Conservation (phyloP, 1,140 invertebrate genomes). For the Solen grandis region DNA sequence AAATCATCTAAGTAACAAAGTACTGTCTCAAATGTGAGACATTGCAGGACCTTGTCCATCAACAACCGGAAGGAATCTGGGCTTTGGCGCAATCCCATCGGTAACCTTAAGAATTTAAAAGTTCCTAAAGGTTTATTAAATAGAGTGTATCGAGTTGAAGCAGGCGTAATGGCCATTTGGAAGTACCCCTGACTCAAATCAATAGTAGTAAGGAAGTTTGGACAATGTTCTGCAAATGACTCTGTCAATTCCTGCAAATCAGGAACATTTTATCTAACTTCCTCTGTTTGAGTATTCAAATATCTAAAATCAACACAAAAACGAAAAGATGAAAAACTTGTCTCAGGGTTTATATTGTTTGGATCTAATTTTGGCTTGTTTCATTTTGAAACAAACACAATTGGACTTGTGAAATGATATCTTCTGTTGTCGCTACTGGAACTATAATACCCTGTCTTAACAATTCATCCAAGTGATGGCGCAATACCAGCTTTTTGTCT, state of each 20-base stretch:
- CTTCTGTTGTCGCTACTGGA: too few relatives aligned
- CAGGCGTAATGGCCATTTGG: constrained; percentile 28
- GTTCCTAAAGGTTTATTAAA: constrained; percentile 58
- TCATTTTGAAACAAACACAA: constrained; percentile 47
- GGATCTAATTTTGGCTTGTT: constrained; percentile 43
- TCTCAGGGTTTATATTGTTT: constrained; percentile 8
- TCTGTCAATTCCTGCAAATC: constrained; percentile 55
- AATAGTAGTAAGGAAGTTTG: constrained; percentile 14
- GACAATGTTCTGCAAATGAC: constrained; percentile 38
- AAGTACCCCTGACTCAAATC: constrained; percentile 55
- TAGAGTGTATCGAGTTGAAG: constrained; percentile 27
- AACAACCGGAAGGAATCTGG: too few relatives aligned
- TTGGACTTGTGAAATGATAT: constrained; percentile 47
- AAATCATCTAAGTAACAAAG: too few relatives aligned
- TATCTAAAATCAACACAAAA: constrained; percentile 43
- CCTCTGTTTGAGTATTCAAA: constrained; percentile 39
- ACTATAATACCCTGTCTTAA: constrained; percentile 6
- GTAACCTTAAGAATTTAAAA: constrained; percentile 49
- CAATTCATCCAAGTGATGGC: constrained; percentile 42
- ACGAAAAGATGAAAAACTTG: constrained; percentile 24
- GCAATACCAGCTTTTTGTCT: constrained; percentile 38
- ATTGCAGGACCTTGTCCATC: too few relatives aligned
- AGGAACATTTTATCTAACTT: constrained; percentile 46
- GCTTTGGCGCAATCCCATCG: too few relatives aligned
- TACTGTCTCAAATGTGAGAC: too few relatives aligned